Evolutionary conservation across 2,888 invertebrate genomes (phyloP).

Genomic region (Cryptosula pallasiana): DNA sequence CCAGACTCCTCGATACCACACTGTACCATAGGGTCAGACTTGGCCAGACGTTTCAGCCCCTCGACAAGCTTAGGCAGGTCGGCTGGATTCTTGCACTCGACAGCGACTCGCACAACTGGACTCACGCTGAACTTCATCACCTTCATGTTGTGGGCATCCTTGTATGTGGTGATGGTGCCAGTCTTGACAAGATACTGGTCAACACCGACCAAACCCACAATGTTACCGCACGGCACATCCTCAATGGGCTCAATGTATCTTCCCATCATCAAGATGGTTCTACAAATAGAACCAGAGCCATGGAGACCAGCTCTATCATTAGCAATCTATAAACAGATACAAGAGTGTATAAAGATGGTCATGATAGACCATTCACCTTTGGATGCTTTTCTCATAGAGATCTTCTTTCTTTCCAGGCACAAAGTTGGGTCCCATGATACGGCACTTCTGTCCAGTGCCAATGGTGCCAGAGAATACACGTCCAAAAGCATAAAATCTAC

Average conservation of each 20-base stretch:
- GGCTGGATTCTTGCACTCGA: constrained; percentile 97
- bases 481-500: constrained; percentile 99
- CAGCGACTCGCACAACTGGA: constrained; percentile 97
- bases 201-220: constrained; percentile 98
- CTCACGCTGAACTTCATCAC: constrained; percentile 99
- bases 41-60: constrained; percentile 95
- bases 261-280: constrained; percentile 99
- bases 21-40: constrained; percentile 99
- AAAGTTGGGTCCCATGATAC: constrained; percentile 99
- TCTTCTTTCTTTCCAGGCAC: constrained; percentile 97
- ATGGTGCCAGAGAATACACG: constrained; percentile 97
- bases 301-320: too few species aligned
- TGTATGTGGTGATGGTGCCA: constrained; percentile 96
- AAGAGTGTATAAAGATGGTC: too few species aligned
- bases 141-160: constrained; percentile 98
- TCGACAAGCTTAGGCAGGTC: constrained; percentile 98
- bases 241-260: constrained; percentile 98
- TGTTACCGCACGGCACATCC: constrained; percentile 98
- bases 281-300: too few species aligned
- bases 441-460: constrained; percentile 62
- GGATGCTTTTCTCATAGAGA: constrained; percentile 96
- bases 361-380: constrained; percentile 62
- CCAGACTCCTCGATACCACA: constrained; percentile 99
- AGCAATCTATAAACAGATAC: too few species aligned
- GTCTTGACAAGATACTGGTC: constrained; percentile 99